Evolutionary conservation across 2,888 invertebrate species (phyloP).

Genomic region (Cenopis cana): DNA sequence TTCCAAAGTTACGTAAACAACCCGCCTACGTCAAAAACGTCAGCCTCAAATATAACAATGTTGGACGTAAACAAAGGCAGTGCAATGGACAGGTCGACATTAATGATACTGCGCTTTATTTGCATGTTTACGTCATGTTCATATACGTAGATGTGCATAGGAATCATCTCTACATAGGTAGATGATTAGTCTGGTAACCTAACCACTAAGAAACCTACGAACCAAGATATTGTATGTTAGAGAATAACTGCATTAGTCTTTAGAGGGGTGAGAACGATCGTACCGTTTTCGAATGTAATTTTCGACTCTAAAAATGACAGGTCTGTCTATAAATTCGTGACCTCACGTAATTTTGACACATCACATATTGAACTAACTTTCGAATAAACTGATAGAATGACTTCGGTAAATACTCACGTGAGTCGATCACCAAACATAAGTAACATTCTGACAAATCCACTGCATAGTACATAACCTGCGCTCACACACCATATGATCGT

Average conservation of each 20-base stretch:
- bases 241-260: background rate
- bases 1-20: constrained; percentile 15
- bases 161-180: background rate
- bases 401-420: background rate
- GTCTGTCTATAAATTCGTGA: no score
- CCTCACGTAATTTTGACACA: no score
- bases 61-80: constrained; percentile 18
- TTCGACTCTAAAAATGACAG: no score
- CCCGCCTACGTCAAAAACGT: constrained; percentile 5
- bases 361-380: background rate
- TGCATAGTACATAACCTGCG: constrained; percentile 44
- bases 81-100: constrained; percentile 22
- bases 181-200: background rate
- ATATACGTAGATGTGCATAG: background rate
- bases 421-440: constrained; percentile 6
- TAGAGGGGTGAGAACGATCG: background rate
- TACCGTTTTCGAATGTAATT: no score
- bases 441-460: constrained; percentile 31
- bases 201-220: no score
- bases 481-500: constrained; percentile 70
- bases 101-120: constrained; percentile 23
- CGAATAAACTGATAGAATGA: background rate
- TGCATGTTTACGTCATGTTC: background rate
- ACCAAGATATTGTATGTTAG: background rate
- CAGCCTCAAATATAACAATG: constrained; percentile 7